Conservation (phyloP, 2,113 vertebrate species). For the Paradoxurus hermaphroditus region DNA sequence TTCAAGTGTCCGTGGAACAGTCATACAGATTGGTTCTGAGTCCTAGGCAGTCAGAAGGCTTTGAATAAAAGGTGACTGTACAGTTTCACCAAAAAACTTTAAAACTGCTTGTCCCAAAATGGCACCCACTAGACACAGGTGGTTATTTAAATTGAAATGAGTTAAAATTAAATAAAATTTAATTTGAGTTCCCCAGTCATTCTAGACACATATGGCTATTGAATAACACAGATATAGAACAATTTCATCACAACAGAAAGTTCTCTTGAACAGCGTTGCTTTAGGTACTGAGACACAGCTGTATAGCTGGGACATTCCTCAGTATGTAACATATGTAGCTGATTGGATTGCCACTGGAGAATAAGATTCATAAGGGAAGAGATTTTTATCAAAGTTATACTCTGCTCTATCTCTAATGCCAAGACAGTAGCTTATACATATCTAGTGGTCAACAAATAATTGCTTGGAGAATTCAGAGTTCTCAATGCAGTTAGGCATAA, state of each 20-base stretch:
- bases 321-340: fast-evolving
- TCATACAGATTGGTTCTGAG: background rate
- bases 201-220: background rate
- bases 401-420: background rate
- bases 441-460: background rate
- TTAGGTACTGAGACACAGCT: background rate
- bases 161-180: background rate
- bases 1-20: background rate
- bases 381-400: background rate
- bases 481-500: background rate
- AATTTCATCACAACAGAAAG: background rate
- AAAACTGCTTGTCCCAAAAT: background rate
- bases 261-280: background rate
- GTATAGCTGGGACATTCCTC: background rate
- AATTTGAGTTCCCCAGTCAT: background rate
- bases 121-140: background rate
- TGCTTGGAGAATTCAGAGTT: background rate
- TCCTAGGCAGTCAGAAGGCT: background rate
- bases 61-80: background rate
- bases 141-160: background rate
- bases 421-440: background rate
- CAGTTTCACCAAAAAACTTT: background rate
- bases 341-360: background rate
- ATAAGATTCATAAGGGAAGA: background rate
- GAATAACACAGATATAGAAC: background rate